A percentile compares a stretch with the other conserved stretches of the same genome.
Conservation (phyloP, 2,888 invertebrate genomes). For the Pherbina coryleti region DNA sequence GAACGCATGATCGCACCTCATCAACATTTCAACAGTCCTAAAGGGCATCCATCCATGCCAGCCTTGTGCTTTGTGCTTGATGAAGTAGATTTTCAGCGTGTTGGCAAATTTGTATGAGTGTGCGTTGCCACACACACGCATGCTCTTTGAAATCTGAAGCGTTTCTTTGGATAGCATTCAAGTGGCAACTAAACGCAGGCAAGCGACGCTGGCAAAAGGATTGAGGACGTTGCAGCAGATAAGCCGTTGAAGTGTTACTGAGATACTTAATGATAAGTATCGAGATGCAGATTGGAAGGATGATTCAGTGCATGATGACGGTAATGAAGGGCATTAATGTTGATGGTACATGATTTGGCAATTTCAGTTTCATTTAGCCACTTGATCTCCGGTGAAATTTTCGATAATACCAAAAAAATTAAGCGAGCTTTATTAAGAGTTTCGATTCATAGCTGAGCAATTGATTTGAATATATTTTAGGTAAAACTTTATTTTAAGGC, state of each 20-base stretch:
- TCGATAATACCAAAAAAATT: too few relatives aligned
- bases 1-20: slow-evolving; percentile 38
- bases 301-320: not conserved
- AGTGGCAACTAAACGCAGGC: slow-evolving; percentile 13
- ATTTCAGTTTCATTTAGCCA: not conserved
- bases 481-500: too few relatives aligned
- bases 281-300: not conserved
- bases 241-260: slow-evolving; percentile 35
- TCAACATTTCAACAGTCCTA: slow-evolving; percentile 32
- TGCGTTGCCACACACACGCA: slow-evolving; percentile 38
- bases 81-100: not conserved
- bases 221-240: slow-evolving; percentile 15
- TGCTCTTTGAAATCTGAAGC: slow-evolving; percentile 31
- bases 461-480: too few relatives aligned
- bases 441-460: too few relatives aligned
- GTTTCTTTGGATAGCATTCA: slow-evolving; percentile 13
- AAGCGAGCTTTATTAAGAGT: too few relatives aligned
- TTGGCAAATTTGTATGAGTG: not conserved
- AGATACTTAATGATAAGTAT: slow-evolving; percentile 31
- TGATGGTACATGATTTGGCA: slow-evolving; percentile 20
- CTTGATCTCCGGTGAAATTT: too few relatives aligned
- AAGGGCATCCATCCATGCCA: slow-evolving; percentile 8
- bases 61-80: not conserved
- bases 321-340: slow-evolving; percentile 1
- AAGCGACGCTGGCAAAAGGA: slow-evolving; percentile 16